These are phyloP conservation scores for Lophius americanus DNA, from an alignment of 2,797 vertebrate genomes.

Conservation along the genomic window DNA sequence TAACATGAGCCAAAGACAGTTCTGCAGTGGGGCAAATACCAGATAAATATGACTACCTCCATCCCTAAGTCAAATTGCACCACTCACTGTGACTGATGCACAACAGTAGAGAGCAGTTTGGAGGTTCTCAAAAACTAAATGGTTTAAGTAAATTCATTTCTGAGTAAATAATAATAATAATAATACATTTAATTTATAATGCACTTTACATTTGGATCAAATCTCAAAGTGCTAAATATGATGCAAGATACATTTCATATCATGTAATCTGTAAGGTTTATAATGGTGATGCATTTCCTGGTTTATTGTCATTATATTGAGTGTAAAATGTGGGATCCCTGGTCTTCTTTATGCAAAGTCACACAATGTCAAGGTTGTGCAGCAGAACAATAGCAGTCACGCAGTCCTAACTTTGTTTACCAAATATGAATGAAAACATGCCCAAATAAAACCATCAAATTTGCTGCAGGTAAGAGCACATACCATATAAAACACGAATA, in stretches of 20 bases:
- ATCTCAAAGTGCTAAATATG: too few species aligned
- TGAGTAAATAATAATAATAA: too few species aligned
- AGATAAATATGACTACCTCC: too few species aligned
- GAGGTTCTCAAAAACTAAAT: background rate
- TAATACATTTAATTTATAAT: too few species aligned
- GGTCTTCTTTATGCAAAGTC: background rate
- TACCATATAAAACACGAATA: too few species aligned
- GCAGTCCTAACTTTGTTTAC: background rate
- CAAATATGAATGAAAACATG: background rate
- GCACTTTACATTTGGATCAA: too few species aligned
- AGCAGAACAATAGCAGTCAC: background rate
- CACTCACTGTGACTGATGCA: too few species aligned
- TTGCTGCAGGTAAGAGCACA: background rate
- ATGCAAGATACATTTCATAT: background rate
- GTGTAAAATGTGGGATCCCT: constrained; percentile 2
- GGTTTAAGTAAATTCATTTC: background rate
- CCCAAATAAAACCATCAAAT: constrained; percentile 3
- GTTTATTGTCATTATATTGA: constrained; percentile 8
- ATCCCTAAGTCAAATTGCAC: background rate
- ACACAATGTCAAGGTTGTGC: background rate
- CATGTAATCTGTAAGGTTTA: background rate
- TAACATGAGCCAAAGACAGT: constrained; percentile 7
- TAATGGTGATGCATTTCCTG: background rate
- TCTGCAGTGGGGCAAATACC: constrained; percentile 6
- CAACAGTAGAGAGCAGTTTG: too few species aligned